Conservation (phyloP, 2,113 vertebrate species). For the Acanthochromis polyacanthus region DNA sequence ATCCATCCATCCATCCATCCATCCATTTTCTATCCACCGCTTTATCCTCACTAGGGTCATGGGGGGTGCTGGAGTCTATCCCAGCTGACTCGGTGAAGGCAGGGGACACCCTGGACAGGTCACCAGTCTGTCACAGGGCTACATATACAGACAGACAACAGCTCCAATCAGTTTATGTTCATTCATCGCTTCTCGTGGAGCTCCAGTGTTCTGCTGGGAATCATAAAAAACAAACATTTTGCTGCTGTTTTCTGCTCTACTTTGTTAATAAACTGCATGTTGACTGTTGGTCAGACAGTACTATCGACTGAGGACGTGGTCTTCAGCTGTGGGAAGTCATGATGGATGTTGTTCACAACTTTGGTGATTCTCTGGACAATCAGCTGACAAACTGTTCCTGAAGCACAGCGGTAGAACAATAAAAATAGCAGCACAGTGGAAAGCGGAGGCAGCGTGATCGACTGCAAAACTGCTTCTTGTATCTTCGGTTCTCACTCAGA, state of each 20-base stretch:
- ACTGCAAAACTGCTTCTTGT: conserved; percentile 10
- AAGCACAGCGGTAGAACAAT: background rate
- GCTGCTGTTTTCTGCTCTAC: background rate
- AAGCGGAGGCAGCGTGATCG: background rate
- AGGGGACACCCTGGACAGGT: no score
- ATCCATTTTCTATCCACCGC: no score
- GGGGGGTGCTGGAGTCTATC: no score
- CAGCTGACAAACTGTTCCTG: background rate
- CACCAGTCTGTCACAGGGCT: no score
- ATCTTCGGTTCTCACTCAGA: background rate
- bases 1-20: no score
- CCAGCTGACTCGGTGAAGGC: no score
- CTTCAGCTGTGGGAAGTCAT: background rate
- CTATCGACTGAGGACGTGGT: background rate
- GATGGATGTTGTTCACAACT: background rate
- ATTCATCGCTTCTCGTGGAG: background rate
- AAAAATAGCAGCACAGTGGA: background rate
- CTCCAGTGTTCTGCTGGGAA: background rate
- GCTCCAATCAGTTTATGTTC: background rate
- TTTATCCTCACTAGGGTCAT: no score
- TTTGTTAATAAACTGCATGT: background rate
- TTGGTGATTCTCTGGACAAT: background rate
- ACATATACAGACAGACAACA: no score
- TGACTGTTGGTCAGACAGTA: no score
- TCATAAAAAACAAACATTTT: background rate